Evolutionary conservation across 2,888 invertebrate species (phyloP).

Genomic region (Schrankia costaestrigalis): DNA sequence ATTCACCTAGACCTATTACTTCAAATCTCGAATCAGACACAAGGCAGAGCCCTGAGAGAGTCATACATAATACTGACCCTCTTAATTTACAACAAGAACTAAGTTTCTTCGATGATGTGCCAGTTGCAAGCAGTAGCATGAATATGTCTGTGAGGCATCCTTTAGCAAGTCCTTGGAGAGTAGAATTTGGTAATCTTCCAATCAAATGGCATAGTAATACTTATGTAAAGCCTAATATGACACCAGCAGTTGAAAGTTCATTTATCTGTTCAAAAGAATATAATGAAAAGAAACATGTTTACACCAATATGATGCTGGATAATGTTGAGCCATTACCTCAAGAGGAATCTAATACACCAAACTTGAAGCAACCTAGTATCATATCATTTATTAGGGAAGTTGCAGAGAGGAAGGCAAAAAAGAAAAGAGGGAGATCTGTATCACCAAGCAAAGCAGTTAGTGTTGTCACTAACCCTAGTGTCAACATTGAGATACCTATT

Average conservation of each 20-base stretch:
- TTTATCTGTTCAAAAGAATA: constrained; percentile 57
- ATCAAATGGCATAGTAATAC: constrained; percentile 71
- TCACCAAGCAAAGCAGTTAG: constrained; percentile 52
- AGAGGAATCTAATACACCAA: constrained; percentile 38
- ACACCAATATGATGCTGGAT: constrained; percentile 57
- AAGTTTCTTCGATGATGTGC: constrained; percentile 69
- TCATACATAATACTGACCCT: constrained; percentile 46
- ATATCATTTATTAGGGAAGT: constrained; percentile 70
- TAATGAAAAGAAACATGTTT: constrained; percentile 66
- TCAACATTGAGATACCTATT: no score
- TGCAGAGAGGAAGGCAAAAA: constrained; percentile 58
- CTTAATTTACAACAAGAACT: constrained; percentile 54
- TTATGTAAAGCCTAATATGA: constrained; percentile 74
- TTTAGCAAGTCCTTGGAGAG: constrained; percentile 71
- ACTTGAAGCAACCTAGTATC: constrained; percentile 69
- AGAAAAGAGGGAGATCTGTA: constrained; percentile 44
- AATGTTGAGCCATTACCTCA: constrained; percentile 44
- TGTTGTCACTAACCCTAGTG: no score
- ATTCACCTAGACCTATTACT: constrained; percentile 43
- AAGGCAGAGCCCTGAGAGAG: constrained; percentile 17
- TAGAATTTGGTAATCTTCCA: constrained; percentile 63
- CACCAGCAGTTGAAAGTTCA: constrained; percentile 71
- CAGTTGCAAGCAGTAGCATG: constrained; percentile 72
- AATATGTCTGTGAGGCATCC: constrained; percentile 58
- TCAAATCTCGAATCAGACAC: constrained; percentile 1